Evolutionary conservation across 2,113 vertebrate species (phyloP), one percentile per base, ranked within the genome.

Genomic region (Paramormyrops kingsleyae): DNA sequence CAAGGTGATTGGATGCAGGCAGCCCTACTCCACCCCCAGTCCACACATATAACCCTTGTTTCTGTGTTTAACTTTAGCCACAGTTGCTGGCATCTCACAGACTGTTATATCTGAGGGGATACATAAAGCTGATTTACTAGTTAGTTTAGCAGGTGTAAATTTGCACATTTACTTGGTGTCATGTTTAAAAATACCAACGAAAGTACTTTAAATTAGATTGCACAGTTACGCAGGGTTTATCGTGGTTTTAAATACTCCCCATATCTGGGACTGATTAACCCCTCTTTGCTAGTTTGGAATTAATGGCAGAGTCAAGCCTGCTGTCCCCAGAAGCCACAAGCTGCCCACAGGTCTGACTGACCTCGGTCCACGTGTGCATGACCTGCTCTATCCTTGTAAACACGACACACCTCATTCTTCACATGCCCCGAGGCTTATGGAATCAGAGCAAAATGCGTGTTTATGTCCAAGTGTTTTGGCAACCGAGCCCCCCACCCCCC

Each of bases 391-490:
- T 39, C 74, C 74, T 19, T 35, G 74, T 7, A 39, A 80, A 80
- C 35, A 9, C 1, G 0, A 80, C 35, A 80, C 17, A 19, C 35
- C 31, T 47, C 19, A 84, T 84, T 47, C 83, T 24, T 10, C 6
- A 21, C 5, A 84, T 84, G 44, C 15, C 9, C 35, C 9, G 3
- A 84, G 83, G 83, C 83, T 47, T 24, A 83, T 12, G 19, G 77
- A 83, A 24, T 83, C 77, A 46, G 83, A 24, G 39, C 39, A n/a
- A 47, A 84, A 84, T 47, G 83, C 7, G 2, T 84, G 83, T 84
- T 84, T 84, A 84, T 5, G 21, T n/a, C 9, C 44, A 4, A 44
- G 62, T 88, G 88, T 88, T 88, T 74, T 88, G 88, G 88, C 24
- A 88, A 88, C 87, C 21, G n/a, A 88, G 27, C 4, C 39, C 59